Percentiles rank a stretch among this genome's conserved stretches.
These are phyloP conservation scores for Argya squamiceps DNA, from an alignment of 2,797 vertebrate genomes.

Conservation along the genomic window DNA sequence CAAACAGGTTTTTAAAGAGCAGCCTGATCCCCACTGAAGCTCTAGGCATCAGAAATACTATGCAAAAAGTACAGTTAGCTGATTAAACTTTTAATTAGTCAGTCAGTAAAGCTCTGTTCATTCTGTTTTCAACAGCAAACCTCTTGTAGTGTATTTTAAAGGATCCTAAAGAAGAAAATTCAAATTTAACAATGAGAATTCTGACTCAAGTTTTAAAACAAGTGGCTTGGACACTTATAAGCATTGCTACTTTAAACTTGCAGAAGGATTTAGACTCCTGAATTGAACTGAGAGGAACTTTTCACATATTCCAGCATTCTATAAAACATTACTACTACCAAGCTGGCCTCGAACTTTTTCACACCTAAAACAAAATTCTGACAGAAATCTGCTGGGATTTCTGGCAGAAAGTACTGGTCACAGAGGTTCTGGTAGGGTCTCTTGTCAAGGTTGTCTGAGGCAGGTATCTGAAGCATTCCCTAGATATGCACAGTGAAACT, in stretches of 20 bases:
- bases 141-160: neutral
- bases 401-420: neutral
- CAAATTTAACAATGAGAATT: neutral
- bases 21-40: neutral
- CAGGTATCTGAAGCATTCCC: conserved; percentile 18
- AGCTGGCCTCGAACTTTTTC: neutral
- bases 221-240: neutral
- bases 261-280: neutral
- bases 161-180: neutral
- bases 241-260: neutral
- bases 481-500: neutral
- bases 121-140: neutral
- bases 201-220: neutral
- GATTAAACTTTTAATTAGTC: neutral
- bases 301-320: neutral
- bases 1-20: neutral
- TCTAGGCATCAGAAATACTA: neutral
- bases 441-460: neutral
- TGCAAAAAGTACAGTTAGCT: neutral
- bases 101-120: neutral
- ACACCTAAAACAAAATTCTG: neutral
- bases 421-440: neutral
- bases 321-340: neutral
- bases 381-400: neutral
- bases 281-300: neutral